Evolutionary conservation across 2,888 invertebrate species (phyloP).

Genomic region (Spilosoma lubricipeda): DNA sequence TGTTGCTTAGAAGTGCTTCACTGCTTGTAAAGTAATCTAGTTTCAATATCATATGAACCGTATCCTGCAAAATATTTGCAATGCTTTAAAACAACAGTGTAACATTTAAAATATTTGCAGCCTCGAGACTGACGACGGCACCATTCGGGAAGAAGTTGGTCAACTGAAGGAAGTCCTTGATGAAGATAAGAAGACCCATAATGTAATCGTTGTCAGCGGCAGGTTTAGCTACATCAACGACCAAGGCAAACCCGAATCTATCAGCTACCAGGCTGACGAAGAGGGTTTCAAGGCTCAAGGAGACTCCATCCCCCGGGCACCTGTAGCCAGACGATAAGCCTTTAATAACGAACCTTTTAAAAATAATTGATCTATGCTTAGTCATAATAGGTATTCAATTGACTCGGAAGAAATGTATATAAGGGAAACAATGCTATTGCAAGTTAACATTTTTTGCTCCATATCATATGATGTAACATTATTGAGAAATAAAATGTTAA

Average conservation of each 20-base stretch:
- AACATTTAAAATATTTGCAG: slow-evolving; percentile 16
- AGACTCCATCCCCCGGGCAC: slow-evolving; percentile 85
- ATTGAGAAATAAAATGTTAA: not conserved
- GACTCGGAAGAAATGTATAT: not conserved
- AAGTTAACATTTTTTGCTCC: not conserved
- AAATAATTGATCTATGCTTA: slow-evolving; percentile 3
- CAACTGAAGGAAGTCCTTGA: slow-evolving; percentile 74
- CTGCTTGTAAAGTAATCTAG: no score
- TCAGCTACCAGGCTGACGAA: slow-evolving; percentile 87
- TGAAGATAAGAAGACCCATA: slow-evolving; percentile 85
- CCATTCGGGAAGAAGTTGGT: slow-evolving; percentile 84
- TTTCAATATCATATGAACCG: no score
- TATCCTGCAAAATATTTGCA: not conserved
- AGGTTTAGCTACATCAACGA: slow-evolving; percentile 85
- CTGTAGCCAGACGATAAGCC: slow-evolving; percentile 63
- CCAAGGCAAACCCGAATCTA: slow-evolving; percentile 83
- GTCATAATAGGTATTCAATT: not conserved
- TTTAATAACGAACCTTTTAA: not conserved
- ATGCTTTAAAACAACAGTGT: not conserved
- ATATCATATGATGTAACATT: not conserved
- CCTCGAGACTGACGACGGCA: slow-evolving; percentile 87
- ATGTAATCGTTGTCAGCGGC: slow-evolving; percentile 86
- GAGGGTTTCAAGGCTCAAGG: slow-evolving; percentile 88
- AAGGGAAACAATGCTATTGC: not conserved
- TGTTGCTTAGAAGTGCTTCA: no score